A percentile compares a stretch with the other conserved stretches of the same genome.
Evolutionary conservation across 2,888 invertebrate genomes (phyloP).

Genomic region (Falcaria lacertinaria): DNA sequence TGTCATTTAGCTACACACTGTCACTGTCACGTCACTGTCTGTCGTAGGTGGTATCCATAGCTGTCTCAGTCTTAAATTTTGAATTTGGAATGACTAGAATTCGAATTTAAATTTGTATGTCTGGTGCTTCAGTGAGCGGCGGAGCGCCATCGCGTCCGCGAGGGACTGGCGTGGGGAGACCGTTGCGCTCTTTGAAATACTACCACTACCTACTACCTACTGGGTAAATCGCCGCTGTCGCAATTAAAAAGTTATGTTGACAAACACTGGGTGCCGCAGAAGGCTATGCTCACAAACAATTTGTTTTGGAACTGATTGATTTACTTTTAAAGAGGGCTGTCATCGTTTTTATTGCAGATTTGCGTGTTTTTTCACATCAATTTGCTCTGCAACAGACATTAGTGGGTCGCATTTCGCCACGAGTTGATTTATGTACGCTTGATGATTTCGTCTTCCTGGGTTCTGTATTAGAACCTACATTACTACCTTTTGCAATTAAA

Average conservation of each 20-base stretch:
- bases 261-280: slow-evolving; percentile 32
- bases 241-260: slow-evolving; percentile 44
- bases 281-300: slow-evolving; percentile 28
- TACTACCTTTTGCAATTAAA: too few relatives aligned
- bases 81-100: slow-evolving; percentile 53
- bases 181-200: slow-evolving; percentile 52
- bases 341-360: background rate
- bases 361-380: background rate
- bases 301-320: slow-evolving; percentile 36
- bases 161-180: slow-evolving; percentile 49
- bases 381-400: background rate
- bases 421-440: background rate
- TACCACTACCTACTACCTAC: slow-evolving; percentile 54
- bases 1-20: slow-evolving; percentile 24
- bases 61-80: slow-evolving; percentile 32
- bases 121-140: slow-evolving; percentile 37
- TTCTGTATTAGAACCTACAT: too few relatives aligned
- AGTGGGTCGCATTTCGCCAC: background rate
- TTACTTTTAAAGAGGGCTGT: slow-evolving; percentile 11
- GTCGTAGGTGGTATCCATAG: slow-evolving; percentile 28
- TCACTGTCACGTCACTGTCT: slow-evolving; percentile 33
- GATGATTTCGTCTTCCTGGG: background rate
- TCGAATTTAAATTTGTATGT: slow-evolving; percentile 48
- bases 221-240: slow-evolving; percentile 24
- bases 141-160: slow-evolving; percentile 59